phyloP scores from a whole-genome alignment of 2,113 vertebrate genomes.

The Carassius carassius region DNA sequence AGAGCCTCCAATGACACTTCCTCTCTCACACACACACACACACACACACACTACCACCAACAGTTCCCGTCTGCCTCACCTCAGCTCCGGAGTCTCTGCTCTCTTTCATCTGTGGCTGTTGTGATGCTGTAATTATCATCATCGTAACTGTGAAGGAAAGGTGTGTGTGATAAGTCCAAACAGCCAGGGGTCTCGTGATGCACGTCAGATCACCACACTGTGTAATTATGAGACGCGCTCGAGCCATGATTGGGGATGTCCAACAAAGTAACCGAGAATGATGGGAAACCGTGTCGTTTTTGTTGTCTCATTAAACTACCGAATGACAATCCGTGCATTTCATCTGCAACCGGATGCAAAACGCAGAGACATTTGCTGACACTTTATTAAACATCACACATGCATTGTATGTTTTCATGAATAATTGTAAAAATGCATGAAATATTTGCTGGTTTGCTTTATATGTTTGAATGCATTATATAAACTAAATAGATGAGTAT shows the following conservation, averaged over 20 bases:
- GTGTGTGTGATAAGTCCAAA: slow-evolving; percentile 50
- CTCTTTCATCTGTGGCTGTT: slow-evolving; percentile 54
- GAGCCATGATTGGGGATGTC: no score
- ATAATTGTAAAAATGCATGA: no score
- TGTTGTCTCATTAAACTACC: no score
- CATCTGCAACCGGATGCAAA: neutral
- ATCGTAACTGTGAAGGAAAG: slow-evolving; percentile 46
- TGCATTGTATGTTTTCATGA: no score
- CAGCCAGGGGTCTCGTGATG: neutral
- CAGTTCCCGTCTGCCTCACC: slow-evolving; percentile 42
- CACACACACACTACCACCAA: slow-evolving; percentile 34
- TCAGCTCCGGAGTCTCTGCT: neutral
- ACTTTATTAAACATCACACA: no score
- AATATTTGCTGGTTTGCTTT: no score
- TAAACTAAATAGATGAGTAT: no score
- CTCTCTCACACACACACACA: slow-evolving; percentile 29
- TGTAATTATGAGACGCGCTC: neutral
- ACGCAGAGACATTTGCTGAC: no score
- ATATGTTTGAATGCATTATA: no score
- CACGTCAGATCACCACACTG: no score
- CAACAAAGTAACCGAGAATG: no score
- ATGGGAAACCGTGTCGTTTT: neutral
- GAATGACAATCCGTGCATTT: neutral
- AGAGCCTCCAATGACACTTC: slow-evolving; percentile 42
- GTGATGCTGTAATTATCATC: slow-evolving; percentile 54